Percentiles rank a stretch among this genome's conserved stretches.
Evolutionary conservation across 2,888 invertebrate species (phyloP).

Genomic region (Salticus scenicus): DNA sequence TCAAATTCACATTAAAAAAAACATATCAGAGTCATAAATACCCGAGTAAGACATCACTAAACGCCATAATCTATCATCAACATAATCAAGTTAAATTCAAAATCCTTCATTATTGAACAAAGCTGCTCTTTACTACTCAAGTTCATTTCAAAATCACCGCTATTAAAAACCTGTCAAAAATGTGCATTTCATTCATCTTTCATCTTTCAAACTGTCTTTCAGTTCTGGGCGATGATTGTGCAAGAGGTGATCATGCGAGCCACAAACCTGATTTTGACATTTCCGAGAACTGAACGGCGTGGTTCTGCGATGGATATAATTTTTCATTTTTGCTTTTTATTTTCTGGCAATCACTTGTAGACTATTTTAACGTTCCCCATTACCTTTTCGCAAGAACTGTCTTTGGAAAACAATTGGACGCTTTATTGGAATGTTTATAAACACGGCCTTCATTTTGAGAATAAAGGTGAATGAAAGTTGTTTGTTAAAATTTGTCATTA

Average conservation of each 20-base stretch:
- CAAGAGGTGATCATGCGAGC: not conserved
- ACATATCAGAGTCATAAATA: too few species aligned
- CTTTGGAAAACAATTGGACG: not conserved
- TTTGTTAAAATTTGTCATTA: too few species aligned
- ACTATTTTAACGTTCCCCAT: not conserved
- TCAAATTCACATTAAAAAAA: too few species aligned
- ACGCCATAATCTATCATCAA: too few species aligned
- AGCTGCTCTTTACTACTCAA: too few species aligned
- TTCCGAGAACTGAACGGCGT: conserved; percentile 15
- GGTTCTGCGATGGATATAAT: too few species aligned
- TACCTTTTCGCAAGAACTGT: not conserved
- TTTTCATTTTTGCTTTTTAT: not conserved
- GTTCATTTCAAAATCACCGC: not conserved
- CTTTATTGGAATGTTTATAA: not conserved
- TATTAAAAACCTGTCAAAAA: not conserved
- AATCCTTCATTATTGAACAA: too few species aligned
- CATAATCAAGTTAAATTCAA: too few species aligned
- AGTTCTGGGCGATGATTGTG: not conserved
- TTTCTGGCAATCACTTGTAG: not conserved
- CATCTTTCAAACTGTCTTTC: not conserved
- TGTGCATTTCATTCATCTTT: not conserved
- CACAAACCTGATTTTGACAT: conserved; percentile 10
- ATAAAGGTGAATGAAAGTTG: not conserved
- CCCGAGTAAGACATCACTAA: too few species aligned
- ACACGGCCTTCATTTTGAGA: not conserved